Evolutionary conservation across 2,797 vertebrate species (phyloP).

Genomic region (Dicrostonyx torquatus): DNA sequence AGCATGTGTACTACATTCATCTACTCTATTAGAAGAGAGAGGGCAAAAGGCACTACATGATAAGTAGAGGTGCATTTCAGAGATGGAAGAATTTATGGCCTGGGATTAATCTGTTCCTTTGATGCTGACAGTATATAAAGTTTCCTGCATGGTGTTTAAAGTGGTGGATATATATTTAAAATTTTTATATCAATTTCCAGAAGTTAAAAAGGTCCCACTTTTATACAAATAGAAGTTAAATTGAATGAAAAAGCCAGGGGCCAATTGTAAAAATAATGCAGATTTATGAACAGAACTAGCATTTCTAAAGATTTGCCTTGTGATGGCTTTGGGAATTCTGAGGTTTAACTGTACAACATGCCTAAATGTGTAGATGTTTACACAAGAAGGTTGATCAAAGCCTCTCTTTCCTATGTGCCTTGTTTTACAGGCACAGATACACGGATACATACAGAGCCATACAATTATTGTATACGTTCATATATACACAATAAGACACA

Average conservation of each 20-base stretch:
- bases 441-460: not conserved
- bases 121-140: not conserved
- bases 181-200: not conserved
- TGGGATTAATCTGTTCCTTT: conserved; percentile 4
- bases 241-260: not conserved
- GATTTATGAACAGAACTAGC: not conserved
- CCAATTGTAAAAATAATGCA: not conserved
- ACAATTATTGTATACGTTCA: not conserved
- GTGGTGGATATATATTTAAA: not conserved
- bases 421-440: not conserved
- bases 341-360: not conserved
- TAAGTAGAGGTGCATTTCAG: not conserved
- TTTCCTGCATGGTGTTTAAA: not conserved
- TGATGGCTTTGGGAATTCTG: not conserved
- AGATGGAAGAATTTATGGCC: not conserved
- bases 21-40: not conserved
- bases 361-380: not conserved
- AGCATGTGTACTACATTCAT: not conserved
- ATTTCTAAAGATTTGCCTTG: conserved; percentile 14
- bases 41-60: not conserved
- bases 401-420: not conserved
- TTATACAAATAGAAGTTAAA: not conserved
- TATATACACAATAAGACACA: not conserved
- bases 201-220: not conserved
- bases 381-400: not conserved